Conservation (phyloP, 92 coral and sea anemone genomes). For the Epizoanthus illoricatus region DNA sequence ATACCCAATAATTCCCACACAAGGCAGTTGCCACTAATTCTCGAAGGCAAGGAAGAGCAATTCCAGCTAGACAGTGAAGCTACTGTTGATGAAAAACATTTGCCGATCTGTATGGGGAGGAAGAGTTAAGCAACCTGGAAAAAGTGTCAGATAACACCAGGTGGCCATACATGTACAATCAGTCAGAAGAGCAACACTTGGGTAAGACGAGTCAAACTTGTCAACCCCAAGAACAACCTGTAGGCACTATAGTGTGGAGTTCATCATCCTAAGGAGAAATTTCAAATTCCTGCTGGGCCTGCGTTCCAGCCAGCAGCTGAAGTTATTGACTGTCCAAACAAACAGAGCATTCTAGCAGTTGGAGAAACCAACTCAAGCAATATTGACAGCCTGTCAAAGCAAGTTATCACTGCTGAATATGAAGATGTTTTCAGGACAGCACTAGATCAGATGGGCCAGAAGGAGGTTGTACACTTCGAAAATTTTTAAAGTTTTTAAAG, state of each 20-base stretch:
- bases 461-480: too few species aligned
- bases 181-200: conserved; percentile 51
- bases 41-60: conserved; percentile 13
- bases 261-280: conserved; percentile 40
- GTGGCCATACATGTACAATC: conserved; percentile 51
- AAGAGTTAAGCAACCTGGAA: conserved; percentile 30
- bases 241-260: conserved; percentile 49
- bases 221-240: conserved; percentile 46
- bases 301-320: conserved; percentile 52
- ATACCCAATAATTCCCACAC: not conserved
- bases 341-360: conserved; percentile 40
- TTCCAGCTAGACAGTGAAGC: too few species aligned
- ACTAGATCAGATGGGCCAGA: too few species aligned
- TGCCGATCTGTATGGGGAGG: conserved; percentile 37
- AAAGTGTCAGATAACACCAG: conserved; percentile 19
- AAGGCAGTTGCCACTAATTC: conserved; percentile 36
- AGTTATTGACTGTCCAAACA: conserved; percentile 29
- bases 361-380: not conserved
- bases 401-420: conserved; percentile 17
- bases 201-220: conserved; percentile 54
- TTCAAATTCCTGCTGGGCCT: conserved; percentile 45
- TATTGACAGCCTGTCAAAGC: not conserved
- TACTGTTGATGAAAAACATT: too few species aligned
- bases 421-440: conserved; percentile 22
- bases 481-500: too few species aligned